Base-by-base conservation (phyloP, 92 coral and sea anemone species). In the Phenganax stokvisi region DNA sequence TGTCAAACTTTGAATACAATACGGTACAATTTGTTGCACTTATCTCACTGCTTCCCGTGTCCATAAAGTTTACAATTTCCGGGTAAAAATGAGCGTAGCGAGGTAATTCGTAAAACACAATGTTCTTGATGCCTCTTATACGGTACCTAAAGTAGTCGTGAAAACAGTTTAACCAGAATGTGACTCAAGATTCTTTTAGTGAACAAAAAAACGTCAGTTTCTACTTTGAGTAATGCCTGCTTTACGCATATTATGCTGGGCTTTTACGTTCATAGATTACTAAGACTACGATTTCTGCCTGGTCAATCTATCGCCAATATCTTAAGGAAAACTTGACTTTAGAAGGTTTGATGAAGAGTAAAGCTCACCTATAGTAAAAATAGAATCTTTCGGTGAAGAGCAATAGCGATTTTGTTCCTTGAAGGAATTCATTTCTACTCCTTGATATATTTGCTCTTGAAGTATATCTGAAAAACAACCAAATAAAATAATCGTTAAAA, bases 371-470 rank as follows among this genome's bases (percentile, higher is more conserved):
- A 89, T 90, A 94, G 82, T 87, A 92, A 77, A 94, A 94, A 81
- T 94, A 92, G 56, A 94, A 94, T 58, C 98, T 86, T 80, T 92
- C 98, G 0, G 98, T 92, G 88, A 90, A 94, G 51, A 94, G 80
- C 56, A 94, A 85, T 83, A 92, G 87, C 7, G 87, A 87, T n/a
- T 86, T 81, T 59, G 77, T 79, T 61, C 96, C 92, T 58, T 88
- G 91, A 71, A 74, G 89, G 82, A 94, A 94, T 75, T 84, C 79
- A 56, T 87, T 88, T 74, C 98, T 85, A 63, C 97, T 86, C 72
- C 92, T 90, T 9, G 91, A 86, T 31, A 94, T 91, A 80, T 94
- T 97, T 56, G 89, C 83, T 51, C 88, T 81, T 27, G 89, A 85
- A 15, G 92, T 90, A 66, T 94, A 94, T 76, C 98, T 91, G 60